Conservation (phyloP, 2,888 invertebrate species). For the Synergus laeviventris region DNA sequence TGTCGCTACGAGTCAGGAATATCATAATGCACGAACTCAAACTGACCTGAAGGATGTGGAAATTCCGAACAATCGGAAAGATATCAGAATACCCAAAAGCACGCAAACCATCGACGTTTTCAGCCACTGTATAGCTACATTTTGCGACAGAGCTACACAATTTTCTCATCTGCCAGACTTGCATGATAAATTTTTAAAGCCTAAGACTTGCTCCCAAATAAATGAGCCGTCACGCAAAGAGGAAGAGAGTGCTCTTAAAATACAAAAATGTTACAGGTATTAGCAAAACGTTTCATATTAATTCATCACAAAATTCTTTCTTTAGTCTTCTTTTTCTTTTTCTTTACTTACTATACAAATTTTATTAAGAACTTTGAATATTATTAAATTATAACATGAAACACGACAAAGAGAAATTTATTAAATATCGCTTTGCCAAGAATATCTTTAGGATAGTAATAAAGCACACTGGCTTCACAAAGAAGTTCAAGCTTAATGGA, state of each 20-base stretch:
- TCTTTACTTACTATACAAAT: no score
- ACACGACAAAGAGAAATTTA: no score
- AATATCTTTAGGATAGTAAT: no score
- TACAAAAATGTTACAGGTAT: slow-evolving; percentile 69
- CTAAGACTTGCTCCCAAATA: background rate
- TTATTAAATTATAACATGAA: no score
- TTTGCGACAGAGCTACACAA: slow-evolving; percentile 60
- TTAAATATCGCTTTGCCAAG: no score
- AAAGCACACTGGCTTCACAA: no score
- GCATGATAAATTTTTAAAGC: slow-evolving; percentile 59
- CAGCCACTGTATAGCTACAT: slow-evolving; percentile 47
- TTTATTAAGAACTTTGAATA: no score
- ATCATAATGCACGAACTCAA: slow-evolving; percentile 89
- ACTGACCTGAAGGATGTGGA: slow-evolving; percentile 76
- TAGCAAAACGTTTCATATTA: background rate
- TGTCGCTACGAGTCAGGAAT: slow-evolving; percentile 82
- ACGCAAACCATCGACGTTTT: slow-evolving; percentile 52
- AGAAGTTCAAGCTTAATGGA: no score
- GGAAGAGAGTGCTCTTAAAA: slow-evolving; percentile 60
- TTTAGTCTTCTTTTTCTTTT: no score
- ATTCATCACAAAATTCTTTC: background rate
- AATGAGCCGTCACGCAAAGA: slow-evolving; percentile 25
- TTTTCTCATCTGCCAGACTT: slow-evolving; percentile 61
- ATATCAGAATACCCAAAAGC: slow-evolving; percentile 45
- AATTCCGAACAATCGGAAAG: slow-evolving; percentile 47